Evolutionary conservation across 2,888 invertebrate genomes (phyloP), one percentile per base, ranked within the genome.

Genomic region (Allophyes oxyacanthae): DNA sequence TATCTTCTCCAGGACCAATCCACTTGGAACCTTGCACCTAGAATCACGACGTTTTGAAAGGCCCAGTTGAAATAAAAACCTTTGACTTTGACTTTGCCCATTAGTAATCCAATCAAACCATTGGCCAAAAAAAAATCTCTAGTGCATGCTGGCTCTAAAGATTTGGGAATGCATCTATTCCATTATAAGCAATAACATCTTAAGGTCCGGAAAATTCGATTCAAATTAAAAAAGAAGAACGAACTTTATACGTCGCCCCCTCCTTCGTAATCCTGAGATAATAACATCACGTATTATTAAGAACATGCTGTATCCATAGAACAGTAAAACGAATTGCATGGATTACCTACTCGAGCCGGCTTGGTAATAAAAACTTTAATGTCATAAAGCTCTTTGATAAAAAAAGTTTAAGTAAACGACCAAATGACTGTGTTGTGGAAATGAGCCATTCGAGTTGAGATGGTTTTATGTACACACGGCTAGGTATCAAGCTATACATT

Each of bases 271-370:
- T 84, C 87, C 83, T 62, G 46, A 81, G 82, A 83, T 88, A 89
- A 89, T 88, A 83, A 85, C 82, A 79, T 89, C 89, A 89, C 89
- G 89, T 90, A 86, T 83, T 86, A 87, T 85, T 86, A 86, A 84
- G 82, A 82, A 78, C 82, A 85, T 78, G 77, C 81, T 80, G 75
- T 84, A 84, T 82, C 82, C 81, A 66, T 67, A 67, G 77, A 80
- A 83, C 84, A 85, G 87, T 87, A 88, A 86, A 89, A 89, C 82
- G 87, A 89, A 90, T 90, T 89, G 88, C 88, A 77, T 62, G 88
- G 89, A 89, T 90, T 89, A 90, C 87, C 77, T 63, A 60, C 77
- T 77, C 79, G 70, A 64, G 59, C 67, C 66, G 72, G 71, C 68
- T 49, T 69, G 58, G 81, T 79, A 81, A 83, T 86, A 85, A 89